A percentile compares a stretch with the other conserved stretches of the same genome.
Evolutionary conservation across 2,113 vertebrate genomes (phyloP).

Genomic region (Hemiprocne comata): DNA sequence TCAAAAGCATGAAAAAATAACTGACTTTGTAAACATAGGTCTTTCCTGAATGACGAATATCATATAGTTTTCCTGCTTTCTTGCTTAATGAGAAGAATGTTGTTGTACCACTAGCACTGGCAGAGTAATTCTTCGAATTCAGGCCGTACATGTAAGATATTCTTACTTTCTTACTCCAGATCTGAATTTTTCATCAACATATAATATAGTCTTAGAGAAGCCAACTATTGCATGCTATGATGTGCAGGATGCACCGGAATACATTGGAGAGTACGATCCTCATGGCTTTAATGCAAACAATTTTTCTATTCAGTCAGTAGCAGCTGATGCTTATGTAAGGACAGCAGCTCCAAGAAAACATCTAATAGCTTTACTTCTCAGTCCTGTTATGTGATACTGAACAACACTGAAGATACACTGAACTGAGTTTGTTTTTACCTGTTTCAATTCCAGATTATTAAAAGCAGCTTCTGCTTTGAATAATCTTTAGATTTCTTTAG

Average conservation of each 20-base stretch:
- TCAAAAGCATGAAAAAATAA: background rate
- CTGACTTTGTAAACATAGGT: background rate
- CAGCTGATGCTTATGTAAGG: background rate
- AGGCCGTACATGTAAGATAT: background rate
- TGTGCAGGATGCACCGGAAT: background rate
- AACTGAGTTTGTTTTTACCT: background rate
- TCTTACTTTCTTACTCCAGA: background rate
- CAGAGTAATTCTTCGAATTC: background rate
- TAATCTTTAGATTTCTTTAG: background rate
- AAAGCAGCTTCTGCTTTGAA: background rate
- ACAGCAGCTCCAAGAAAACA: background rate
- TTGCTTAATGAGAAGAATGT: background rate
- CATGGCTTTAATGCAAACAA: accelerated
- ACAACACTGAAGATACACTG: background rate
- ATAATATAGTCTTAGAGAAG: background rate
- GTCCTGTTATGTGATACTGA: background rate
- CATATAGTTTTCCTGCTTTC: background rate
- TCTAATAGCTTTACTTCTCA: background rate
- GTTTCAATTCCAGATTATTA: background rate
- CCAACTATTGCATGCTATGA: accelerated
- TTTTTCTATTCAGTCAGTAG: background rate
- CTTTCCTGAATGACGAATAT: background rate
- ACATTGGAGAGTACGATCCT: background rate
- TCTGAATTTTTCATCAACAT: background rate
- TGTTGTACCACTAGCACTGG: background rate